These are phyloP conservation scores for Acronicta leporina DNA, from an alignment of 2,888 invertebrate genomes.

Conservation along the genomic window DNA sequence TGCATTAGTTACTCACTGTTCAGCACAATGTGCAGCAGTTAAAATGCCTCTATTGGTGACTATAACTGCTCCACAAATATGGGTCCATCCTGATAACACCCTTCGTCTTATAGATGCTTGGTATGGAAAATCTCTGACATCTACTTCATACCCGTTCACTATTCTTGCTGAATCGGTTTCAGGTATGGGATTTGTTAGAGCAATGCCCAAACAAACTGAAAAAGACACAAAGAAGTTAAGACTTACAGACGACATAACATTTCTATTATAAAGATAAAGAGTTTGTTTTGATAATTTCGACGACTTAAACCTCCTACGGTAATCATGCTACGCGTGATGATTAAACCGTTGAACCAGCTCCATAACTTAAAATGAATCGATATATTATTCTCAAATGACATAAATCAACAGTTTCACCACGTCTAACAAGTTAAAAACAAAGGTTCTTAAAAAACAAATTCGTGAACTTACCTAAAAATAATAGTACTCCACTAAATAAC, in stretches of 20 bases:
- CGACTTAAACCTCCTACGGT: no score
- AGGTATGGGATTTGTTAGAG: conserved; percentile 51
- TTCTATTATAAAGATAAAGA: background rate
- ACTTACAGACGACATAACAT: background rate
- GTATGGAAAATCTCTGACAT: conserved; percentile 80
- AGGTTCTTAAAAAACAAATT: no score
- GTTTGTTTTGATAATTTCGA: no score
- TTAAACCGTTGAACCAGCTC: no score
- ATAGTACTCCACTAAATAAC: conserved; percentile 45
- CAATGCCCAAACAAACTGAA: conserved; percentile 47
- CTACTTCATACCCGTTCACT: conserved; percentile 82
- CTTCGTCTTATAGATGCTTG: conserved; percentile 74
- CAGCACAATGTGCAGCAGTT: conserved; percentile 82
- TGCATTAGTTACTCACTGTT: conserved; percentile 61
- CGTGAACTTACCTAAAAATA: conserved; percentile 60
- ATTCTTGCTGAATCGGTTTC: conserved; percentile 66
- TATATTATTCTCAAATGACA: background rate
- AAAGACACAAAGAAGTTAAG: background rate
- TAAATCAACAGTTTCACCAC: background rate
- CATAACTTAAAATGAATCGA: no score
- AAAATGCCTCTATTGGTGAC: conserved; percentile 69
- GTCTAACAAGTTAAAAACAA: background rate
- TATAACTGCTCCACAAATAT: conserved; percentile 80
- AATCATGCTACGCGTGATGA: no score
- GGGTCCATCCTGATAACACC: conserved; percentile 68